Evolutionary conservation across 1,140 invertebrate genomes (phyloP).

Genomic region (Trissolcus basalis): DNA sequence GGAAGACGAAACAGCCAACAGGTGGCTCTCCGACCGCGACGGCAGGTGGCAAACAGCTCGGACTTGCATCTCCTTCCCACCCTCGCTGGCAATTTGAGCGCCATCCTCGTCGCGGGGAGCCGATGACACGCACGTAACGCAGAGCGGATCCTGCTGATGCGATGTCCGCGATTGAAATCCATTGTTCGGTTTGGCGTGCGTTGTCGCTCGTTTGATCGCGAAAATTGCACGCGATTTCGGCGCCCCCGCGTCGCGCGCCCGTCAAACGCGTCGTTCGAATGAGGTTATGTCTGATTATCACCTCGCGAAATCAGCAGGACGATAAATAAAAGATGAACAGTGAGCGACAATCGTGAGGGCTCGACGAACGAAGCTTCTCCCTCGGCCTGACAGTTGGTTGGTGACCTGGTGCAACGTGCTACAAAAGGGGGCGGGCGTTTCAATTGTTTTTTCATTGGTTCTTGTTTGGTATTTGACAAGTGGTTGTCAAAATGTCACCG

Average conservation of each 20-base stretch:
- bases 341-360: too few species aligned
- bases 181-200: constrained; percentile 16
- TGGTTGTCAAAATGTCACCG: constrained; percentile 65
- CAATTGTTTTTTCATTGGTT: background rate
- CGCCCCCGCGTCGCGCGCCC: background rate
- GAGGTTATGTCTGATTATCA: constrained; percentile 10
- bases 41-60: constrained; percentile 35
- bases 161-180: constrained; percentile 21
- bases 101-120: background rate
- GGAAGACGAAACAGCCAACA: constrained; percentile 39
- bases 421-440: too few species aligned
- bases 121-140: constrained; percentile 39
- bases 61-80: background rate
- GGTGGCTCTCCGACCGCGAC: constrained; percentile 46
- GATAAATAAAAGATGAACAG: too few species aligned
- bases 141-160: constrained; percentile 6
- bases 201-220: background rate
- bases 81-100: background rate
- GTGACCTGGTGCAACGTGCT: too few species aligned
- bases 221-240: too few species aligned
- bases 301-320: too few species aligned
- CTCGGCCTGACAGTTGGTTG: too few species aligned
- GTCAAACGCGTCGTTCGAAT: background rate
- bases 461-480: constrained; percentile 34
- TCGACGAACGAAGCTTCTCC: too few species aligned